phyloP scores from a whole-genome alignment of 2,113 vertebrate species.

The Mormyrus lacerda region DNA sequence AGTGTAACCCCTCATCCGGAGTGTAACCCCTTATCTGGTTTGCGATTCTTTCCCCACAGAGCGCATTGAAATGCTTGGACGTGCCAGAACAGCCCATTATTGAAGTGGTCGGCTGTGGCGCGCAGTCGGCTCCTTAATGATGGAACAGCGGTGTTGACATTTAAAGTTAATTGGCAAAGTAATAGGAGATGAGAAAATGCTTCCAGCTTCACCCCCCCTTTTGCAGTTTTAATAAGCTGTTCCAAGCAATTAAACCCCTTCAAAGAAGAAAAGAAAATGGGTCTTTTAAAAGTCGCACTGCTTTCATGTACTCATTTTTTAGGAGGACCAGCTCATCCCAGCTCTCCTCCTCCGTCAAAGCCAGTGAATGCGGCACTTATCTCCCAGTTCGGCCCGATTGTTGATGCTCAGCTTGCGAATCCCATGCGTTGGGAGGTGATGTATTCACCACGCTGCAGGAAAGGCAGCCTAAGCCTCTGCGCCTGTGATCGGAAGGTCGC shows the following conservation, averaged over 20 bases:
- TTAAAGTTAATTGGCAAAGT: conserved; percentile 16
- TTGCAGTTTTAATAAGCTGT: conserved; percentile 9
- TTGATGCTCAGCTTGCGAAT: not conserved
- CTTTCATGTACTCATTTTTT: not conserved
- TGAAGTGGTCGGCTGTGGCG: not conserved
- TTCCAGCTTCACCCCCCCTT: not conserved
- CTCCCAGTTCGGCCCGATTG: not conserved
- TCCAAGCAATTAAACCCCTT: conserved; percentile 6
- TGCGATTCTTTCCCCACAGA: not conserved
- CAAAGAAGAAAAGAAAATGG: not conserved
- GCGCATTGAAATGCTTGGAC: not conserved
- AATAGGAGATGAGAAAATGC: not conserved
- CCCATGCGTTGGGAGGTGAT: not conserved
- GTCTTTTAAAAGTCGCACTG: not conserved
- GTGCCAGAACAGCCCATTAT: not conserved
- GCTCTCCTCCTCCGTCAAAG: not conserved
- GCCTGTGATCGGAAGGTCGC: not conserved
- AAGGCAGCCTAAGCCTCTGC: not conserved
- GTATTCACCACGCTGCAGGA: not conserved
- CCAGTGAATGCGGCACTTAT: not conserved
- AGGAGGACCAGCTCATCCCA: not conserved
- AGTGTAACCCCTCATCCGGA: not conserved
- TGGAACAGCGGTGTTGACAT: not conserved
- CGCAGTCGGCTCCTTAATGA: not conserved
- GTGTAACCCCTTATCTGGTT: not conserved